Base-by-base conservation (phyloP, 2,888 invertebrate species). In the Synergus gifuensis region DNA sequence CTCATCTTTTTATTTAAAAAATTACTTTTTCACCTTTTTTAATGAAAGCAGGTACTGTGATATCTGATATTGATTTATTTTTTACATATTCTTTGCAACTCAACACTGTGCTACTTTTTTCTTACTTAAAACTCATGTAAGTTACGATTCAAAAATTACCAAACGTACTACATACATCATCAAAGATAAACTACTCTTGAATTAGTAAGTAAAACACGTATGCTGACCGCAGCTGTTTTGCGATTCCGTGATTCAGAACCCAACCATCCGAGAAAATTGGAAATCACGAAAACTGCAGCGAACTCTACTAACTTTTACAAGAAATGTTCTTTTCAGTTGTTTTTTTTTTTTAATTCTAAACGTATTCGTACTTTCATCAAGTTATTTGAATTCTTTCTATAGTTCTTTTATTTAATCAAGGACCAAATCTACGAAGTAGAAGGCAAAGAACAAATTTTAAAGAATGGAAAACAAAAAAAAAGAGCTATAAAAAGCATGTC, bases 201-300 rank as follows among this genome's bases (percentile, higher is more conserved):
- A 66, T 44, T 66, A 66, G 66, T 66, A 66, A 66, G 42, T 42
- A 66, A 46, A 46, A 28, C 62, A 62, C 67, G 78, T 80, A 54
- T 69, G 84, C 86, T 85, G 80, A 84, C 88, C 85, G 78, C 83
- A 83, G 84, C 79, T 85, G 85, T 86, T 85, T 84, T 79, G 84
- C 82, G 73, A 83, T 76, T 81, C 78, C 80, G 83, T 81, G 81
- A 81, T 83, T 80, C 77, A 73, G 63, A 77, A 81, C 79, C 77
- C 85, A 82, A 82, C 83, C 82, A 83, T 76, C 82, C 85, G 86
- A 85, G 86, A 87, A 88, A 88, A 89, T 89, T 88, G 87, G 85
- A 89, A 88, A 89, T 89, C 87, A 85, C 81, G 82, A 82, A 86
- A 86, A 87, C 86, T 84, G 84, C 81, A 46, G n/a, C 2, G 14